A percentile compares a stretch with the other conserved stretches of the same genome.
phyloP scores from a whole-genome alignment of 2,113 vertebrate species.

The Albula goreensis region DNA sequence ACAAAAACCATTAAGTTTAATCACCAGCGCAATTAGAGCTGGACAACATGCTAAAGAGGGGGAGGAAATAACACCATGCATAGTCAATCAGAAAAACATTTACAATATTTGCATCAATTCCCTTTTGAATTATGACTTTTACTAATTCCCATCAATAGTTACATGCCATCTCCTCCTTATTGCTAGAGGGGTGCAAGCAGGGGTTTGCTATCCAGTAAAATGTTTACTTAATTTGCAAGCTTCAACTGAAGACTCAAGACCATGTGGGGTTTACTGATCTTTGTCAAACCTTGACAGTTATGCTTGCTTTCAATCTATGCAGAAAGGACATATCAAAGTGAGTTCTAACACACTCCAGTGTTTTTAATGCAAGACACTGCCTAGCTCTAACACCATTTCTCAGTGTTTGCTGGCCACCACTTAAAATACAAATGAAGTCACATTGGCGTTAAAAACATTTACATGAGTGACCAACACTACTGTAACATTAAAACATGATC shows the following conservation, averaged over 20 bases:
- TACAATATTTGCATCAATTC: not conserved
- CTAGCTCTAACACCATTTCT: not conserved
- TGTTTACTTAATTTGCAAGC: not conserved
- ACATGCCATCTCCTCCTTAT: not conserved
- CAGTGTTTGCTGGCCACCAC: not conserved
- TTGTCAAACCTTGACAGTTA: not conserved
- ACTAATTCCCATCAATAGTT: not conserved
- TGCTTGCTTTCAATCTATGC: not conserved
- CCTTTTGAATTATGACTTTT: not conserved
- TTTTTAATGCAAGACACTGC: not conserved
- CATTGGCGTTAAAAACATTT: not conserved
- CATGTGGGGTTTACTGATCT: not conserved
- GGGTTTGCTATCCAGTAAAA: not conserved
- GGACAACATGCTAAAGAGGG: not conserved
- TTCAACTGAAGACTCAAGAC: not conserved
- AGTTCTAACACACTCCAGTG: not conserved
- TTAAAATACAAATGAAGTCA: not conserved
- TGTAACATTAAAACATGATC: not conserved
- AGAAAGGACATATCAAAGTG: not conserved
- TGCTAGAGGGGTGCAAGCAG: not conserved
- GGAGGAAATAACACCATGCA: not conserved
- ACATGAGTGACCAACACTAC: not conserved
- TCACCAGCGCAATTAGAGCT: not conserved
- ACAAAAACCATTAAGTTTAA: not conserved
- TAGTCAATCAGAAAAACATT: not conserved